phyloP scores from a whole-genome alignment of 2,797 vertebrate species.

The Clarias laeviceps region DNA sequence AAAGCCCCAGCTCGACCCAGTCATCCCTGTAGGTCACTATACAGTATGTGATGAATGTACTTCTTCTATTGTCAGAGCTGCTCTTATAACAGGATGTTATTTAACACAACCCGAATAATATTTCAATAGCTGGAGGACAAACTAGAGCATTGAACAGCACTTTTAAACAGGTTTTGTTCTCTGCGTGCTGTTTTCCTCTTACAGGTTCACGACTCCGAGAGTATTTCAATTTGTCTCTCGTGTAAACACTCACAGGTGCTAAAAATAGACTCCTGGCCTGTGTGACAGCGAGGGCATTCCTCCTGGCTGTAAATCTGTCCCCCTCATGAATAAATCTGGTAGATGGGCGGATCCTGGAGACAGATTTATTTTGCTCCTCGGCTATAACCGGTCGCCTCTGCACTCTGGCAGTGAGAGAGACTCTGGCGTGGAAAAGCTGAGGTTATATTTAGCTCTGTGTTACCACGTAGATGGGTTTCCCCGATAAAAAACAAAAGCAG shows the following conservation, averaged over 20 bases:
- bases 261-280: conserved; percentile 5
- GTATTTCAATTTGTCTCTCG: background rate
- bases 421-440: conserved; percentile 21
- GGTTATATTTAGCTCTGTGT: conserved; percentile 43
- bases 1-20: no score
- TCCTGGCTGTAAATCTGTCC: conserved; percentile 21
- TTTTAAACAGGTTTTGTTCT: background rate
- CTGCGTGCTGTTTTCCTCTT: background rate
- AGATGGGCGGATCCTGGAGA: conserved; percentile 29
- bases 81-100: background rate
- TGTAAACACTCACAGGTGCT: background rate
- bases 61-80: background rate
- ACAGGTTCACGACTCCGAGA: background rate
- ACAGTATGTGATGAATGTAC: no score
- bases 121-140: background rate
- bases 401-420: conserved; percentile 44
- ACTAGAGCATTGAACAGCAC: background rate
- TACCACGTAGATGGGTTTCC: conserved; percentile 38
- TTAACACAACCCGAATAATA: background rate
- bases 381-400: conserved; percentile 36
- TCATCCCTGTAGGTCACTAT: no score
- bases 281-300: conserved; percentile 11
- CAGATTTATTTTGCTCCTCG: conserved; percentile 31
- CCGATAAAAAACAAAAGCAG: conserved; percentile 34
- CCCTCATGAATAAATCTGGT: conserved; percentile 22